These are phyloP conservation scores for Urocitellus parryii DNA, from an alignment of 2,113 vertebrate species.

Conservation along the genomic window DNA sequence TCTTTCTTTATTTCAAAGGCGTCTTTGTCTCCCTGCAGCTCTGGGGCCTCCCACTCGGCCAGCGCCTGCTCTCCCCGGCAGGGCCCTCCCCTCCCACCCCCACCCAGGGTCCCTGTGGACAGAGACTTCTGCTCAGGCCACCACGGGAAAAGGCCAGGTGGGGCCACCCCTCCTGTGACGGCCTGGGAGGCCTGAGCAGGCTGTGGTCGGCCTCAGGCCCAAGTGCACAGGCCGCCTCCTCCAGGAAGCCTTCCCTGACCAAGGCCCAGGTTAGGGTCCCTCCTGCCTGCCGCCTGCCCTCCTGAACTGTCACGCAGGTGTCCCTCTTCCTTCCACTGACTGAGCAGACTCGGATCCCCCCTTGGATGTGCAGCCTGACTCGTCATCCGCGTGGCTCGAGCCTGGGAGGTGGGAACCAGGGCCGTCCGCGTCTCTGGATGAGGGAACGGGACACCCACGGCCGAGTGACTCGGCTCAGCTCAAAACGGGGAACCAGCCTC, in stretches of 20 bases:
- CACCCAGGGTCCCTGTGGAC: not conserved
- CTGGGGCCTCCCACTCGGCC: not conserved
- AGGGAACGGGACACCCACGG: not conserved
- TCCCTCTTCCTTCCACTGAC: too few species aligned
- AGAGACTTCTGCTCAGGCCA: not conserved
- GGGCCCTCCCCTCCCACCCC: not conserved
- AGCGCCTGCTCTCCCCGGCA: not conserved
- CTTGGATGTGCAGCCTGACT: not conserved
- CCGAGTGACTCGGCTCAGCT: not conserved
- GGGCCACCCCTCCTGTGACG: too few species aligned
- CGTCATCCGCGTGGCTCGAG: not conserved
- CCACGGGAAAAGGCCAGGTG: not conserved
- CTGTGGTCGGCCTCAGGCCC: not conserved
- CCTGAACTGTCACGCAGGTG: not conserved
- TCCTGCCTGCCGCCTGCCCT: not conserved
- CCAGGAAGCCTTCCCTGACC: slow-evolving; percentile 50
- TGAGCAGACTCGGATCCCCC: not conserved
- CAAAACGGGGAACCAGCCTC: not conserved
- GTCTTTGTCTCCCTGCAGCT: slow-evolving; percentile 69
- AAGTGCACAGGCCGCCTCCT: not conserved
- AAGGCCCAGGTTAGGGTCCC: not conserved
- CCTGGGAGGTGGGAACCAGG: too few species aligned
- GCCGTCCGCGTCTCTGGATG: not conserved
- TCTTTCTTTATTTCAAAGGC: slow-evolving; percentile 68
- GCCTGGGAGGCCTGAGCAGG: too few species aligned